Base-by-base conservation (phyloP, 2,797 vertebrate genomes). In the Etheostoma nigrum region DNA sequence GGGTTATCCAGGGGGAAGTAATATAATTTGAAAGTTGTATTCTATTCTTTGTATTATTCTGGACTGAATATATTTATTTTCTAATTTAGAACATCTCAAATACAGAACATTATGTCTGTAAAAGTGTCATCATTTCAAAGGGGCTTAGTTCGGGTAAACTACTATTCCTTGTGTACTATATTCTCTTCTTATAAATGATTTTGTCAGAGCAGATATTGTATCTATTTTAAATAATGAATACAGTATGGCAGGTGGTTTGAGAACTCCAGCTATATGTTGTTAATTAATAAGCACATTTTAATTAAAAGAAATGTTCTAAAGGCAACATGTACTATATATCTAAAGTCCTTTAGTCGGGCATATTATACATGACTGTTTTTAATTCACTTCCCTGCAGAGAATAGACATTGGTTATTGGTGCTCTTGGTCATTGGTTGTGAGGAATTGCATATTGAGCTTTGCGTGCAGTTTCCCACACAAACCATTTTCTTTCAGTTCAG, bases 401-500 rank as follows among this genome's bases (percentile, higher is more conserved):
- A 25, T 2, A 45, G 16, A 63, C 33, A 59, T 49, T 13, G 21
- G n/a, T 47, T 45, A n/a, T 15, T 51, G 47, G 15, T 68, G 42
- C 45, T 51, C 42, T 57, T 40, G 36, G 36, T 40, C 4, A 54
- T 2, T 9, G 52, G 9, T 47, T 59, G 55, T 67, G 47, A 57
- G 10, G 19, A 15, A 14, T 42, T n/a, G 55, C 47, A 57, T 61
- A 12, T 66, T 25, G 54, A 64, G 72, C 69, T 78, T 67, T 65
- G 68, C 69, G 18, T 81, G 78, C 71, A 55, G 53, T 86, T 81
- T 45, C 74, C 77, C 60, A 70, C 73, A 52, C 54, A 71, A 33
- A 68, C 84, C 65, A 60, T 72, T 87, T 88, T 84, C 85, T 83
- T 76, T 84, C 72, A 69, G 42, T 86, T 75, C 72, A 76, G 60